Conservation (phyloP, 1,140 invertebrate genomes). For the Musca vetustissima region DNA sequence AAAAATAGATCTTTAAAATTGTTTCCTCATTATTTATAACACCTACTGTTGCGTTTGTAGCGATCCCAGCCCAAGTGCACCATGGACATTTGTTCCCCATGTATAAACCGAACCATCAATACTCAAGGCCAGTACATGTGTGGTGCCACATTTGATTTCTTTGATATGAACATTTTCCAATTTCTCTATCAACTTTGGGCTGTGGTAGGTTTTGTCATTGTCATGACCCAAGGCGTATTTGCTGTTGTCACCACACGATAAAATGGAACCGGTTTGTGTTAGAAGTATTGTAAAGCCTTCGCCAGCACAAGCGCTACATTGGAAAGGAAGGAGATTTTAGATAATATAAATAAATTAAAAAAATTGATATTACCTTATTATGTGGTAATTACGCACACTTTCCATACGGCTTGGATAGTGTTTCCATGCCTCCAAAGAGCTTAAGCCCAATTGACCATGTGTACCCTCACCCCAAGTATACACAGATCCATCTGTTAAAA, state of each 20-base stretch:
- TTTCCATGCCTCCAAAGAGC: slow-evolving; percentile 59
- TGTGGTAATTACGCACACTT: slow-evolving; percentile 63
- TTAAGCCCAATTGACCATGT: slow-evolving; percentile 71
- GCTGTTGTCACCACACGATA: slow-evolving; percentile 71
- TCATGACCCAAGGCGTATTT: slow-evolving; percentile 70
- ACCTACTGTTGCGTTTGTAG: slow-evolving; percentile 58
- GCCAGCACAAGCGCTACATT: slow-evolving; percentile 59
- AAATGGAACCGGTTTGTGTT: slow-evolving; percentile 69
- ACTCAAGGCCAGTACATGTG: slow-evolving; percentile 69
- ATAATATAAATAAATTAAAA: too few relatives aligned
- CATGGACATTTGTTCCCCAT: slow-evolving; percentile 69
- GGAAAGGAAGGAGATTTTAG: neutral
- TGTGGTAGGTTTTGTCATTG: slow-evolving; percentile 61
- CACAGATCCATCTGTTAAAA: slow-evolving; percentile 64
- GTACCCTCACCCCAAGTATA: slow-evolving; percentile 73
- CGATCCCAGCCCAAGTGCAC: slow-evolving; percentile 67
- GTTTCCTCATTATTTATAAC: neutral
- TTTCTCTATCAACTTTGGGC: slow-evolving; percentile 66
- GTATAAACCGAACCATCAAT: slow-evolving; percentile 66
- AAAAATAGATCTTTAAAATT: neutral
- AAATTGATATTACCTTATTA: slow-evolving; percentile 59
- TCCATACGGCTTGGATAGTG: slow-evolving; percentile 63
- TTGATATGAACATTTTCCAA: slow-evolving; percentile 64
- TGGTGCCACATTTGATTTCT: slow-evolving; percentile 65
- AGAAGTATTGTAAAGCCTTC: slow-evolving; percentile 67